These are phyloP conservation scores for Xiphophorus hellerii DNA, from an alignment of 2,113 vertebrate genomes.

Conservation along the genomic window DNA sequence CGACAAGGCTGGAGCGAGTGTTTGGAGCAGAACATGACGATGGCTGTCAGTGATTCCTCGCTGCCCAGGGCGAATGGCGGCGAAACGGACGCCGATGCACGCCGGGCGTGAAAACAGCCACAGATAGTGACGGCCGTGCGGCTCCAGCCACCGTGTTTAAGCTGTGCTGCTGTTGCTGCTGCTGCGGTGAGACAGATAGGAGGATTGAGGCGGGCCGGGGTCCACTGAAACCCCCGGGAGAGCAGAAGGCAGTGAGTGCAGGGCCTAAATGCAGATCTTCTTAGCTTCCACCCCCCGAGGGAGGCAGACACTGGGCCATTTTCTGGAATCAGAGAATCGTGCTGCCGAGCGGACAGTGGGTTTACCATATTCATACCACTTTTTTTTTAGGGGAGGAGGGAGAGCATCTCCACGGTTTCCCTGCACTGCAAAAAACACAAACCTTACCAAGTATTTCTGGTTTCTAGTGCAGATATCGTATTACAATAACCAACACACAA, in stretches of 20 bases:
- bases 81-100: constrained; percentile 59
- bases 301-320: constrained; percentile 66
- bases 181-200: constrained; percentile 55
- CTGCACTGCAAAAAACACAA: constrained; percentile 20
- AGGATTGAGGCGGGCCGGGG: constrained; percentile 51
- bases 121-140: constrained; percentile 50
- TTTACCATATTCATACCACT: constrained; percentile 81
- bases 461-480: too few species aligned
- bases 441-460: too few species aligned
- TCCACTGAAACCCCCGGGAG: constrained; percentile 66
- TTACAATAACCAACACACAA: too few species aligned
- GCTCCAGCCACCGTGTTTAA: constrained; percentile 61
- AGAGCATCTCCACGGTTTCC: constrained; percentile 74
- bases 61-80: constrained; percentile 58
- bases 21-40: constrained; percentile 59
- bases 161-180: constrained; percentile 38
- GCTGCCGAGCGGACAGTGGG: constrained; percentile 73
- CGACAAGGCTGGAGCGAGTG: constrained; percentile 34
- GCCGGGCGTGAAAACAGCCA: constrained; percentile 37
- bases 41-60: constrained; percentile 62
- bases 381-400: constrained; percentile 63
- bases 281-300: constrained; percentile 72
- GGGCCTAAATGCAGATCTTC: constrained; percentile 77
- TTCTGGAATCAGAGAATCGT: constrained; percentile 77
- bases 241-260: constrained; percentile 63